Evolutionary conservation across 1,140 invertebrate species (phyloP).

Genomic region (Zophobas atratus): DNA sequence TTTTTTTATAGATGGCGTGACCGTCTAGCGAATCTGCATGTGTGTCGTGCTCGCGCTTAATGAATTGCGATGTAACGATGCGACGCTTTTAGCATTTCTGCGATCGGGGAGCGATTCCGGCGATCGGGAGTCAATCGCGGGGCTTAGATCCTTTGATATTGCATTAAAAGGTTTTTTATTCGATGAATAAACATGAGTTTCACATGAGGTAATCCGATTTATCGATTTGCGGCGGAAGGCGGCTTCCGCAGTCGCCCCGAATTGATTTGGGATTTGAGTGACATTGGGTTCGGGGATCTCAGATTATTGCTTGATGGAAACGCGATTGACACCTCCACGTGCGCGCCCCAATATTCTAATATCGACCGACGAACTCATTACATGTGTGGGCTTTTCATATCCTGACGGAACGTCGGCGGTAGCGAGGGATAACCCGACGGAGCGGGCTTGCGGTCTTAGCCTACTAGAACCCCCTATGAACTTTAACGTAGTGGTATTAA

Average conservation of each 20-base stretch:
- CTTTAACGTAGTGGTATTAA: too few relatives aligned
- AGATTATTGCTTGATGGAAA: background rate
- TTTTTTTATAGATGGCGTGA: slow-evolving; percentile 36
- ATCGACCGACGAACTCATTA: too few relatives aligned
- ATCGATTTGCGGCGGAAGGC: background rate
- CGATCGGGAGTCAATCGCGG: too few relatives aligned
- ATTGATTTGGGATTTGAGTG: background rate
- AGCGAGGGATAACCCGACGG: too few relatives aligned
- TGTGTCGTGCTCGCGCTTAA: background rate
- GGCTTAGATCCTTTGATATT: background rate
- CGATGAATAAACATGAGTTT: slow-evolving; percentile 2
- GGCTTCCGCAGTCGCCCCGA: background rate
- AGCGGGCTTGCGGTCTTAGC: too few relatives aligned
- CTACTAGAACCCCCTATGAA: too few relatives aligned
- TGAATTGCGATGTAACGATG: background rate
- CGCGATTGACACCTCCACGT: background rate
- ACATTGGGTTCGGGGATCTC: background rate
- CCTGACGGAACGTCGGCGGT: too few relatives aligned
- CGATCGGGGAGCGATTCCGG: too few relatives aligned
- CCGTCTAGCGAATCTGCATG: slow-evolving; percentile 23
- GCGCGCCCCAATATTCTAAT: too few relatives aligned
- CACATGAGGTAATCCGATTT: background rate
- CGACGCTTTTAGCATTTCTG: background rate
- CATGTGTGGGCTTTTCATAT: too few relatives aligned
- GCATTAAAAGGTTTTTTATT: slow-evolving; percentile 3